Evolutionary conservation across 2,888 invertebrate species (phyloP), one percentile per base, ranked within the genome.

Genomic region (Coelinius sp.): DNA sequence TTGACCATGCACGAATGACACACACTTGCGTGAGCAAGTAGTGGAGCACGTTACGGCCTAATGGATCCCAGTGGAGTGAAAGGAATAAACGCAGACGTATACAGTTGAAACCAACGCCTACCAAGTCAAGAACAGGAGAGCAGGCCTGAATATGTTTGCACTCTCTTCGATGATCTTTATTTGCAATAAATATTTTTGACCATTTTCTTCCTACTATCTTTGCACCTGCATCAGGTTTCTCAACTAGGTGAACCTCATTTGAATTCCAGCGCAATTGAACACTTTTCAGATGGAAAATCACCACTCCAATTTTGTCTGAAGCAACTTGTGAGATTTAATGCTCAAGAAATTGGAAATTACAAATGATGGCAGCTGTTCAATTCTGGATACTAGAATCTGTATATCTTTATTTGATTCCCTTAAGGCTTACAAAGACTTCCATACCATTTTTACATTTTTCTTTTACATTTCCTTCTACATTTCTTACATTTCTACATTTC

Each of bases 41-140:
- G 73, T 75, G 73, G 75, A 76, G 75, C 74, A 78, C 79, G 81
- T 82, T 81, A 78, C 79, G 77, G 78, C 78, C 78, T 82, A 80
- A 81, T 82, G 80, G 78, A 75, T 73, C 73, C 71, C 69, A 66
- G 77, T 74, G 73, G 71, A 38, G 66, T 79, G 79, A 79, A 79
- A 79, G 79, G 79, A 77, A 78, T 59, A 31, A 31, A 59, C 5
- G 31, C 17, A 49, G 46, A 20, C 46, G 76, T 69, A 73, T 46
- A 74, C 68, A 71, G 68, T 62, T 68, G 35, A 41, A 65, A 69
- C 63, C 71, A 70, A 69, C 56, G 69, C 70, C 74, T 72, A 56
- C 68, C 73, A 67, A 74, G 74, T 73, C 74, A 72, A 52, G 66
- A 64, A 63, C 68, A 44, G 44, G 31, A 14, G 68, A 77, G n/a